Evolutionary conservation across 1,140 invertebrate species (phyloP).

Genomic region (Neodiprion pinetum): DNA sequence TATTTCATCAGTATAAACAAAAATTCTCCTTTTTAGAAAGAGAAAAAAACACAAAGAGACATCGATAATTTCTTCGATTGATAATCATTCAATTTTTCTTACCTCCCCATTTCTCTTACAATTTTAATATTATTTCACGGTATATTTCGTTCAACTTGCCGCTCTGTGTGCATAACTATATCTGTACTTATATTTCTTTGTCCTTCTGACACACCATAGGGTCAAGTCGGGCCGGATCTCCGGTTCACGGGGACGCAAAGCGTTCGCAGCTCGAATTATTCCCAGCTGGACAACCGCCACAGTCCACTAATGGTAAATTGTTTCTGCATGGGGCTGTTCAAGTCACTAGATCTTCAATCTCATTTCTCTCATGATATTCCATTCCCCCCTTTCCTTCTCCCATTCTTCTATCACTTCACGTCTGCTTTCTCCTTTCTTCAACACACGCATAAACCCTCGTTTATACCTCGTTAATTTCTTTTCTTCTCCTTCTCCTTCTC

Average conservation of each 20-base stretch:
- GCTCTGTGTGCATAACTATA: too few relatives aligned
- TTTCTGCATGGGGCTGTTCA: slow-evolving; percentile 46
- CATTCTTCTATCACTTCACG: neutral
- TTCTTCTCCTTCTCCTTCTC: neutral
- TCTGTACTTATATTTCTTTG: slow-evolving; percentile 33
- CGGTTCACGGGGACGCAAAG: slow-evolving; percentile 59
- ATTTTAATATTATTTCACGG: too few relatives aligned
- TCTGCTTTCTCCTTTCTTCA: neutral
- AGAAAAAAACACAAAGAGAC: too few relatives aligned
- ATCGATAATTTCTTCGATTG: too few relatives aligned
- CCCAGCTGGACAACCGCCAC: slow-evolving; percentile 69
- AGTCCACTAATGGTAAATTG: slow-evolving; percentile 77
- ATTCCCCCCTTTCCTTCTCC: slow-evolving; percentile 8
- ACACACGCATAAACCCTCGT: neutral
- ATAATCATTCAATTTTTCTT: too few relatives aligned
- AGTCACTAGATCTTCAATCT: neutral
- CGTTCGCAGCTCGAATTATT: slow-evolving; percentile 76
- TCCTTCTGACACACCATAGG: slow-evolving; percentile 65
- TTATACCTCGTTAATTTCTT: neutral
- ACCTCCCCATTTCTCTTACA: too few relatives aligned
- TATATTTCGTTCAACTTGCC: too few relatives aligned
- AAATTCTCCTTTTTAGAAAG: too few relatives aligned
- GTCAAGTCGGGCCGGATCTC: slow-evolving; percentile 74
- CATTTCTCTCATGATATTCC: slow-evolving; percentile 41
- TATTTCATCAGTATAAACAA: too few relatives aligned